Base-by-base conservation (phyloP, 2,888 invertebrate genomes). In the Augochlorella aurata region DNA sequence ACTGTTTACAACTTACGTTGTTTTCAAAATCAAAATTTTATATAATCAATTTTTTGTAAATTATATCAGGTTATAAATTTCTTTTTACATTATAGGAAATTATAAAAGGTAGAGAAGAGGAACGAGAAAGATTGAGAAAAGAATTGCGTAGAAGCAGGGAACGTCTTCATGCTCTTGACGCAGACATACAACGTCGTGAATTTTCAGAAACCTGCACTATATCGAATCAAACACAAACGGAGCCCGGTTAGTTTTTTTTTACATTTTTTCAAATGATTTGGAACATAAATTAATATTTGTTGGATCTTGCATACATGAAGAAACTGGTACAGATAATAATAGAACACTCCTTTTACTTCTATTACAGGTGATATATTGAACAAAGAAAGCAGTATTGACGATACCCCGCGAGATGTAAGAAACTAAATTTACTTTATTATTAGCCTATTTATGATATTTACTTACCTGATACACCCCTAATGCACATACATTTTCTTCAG, bases 61-160 rank as follows among this genome's bases (percentile, higher is more conserved):
- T 24, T 24, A 7, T 29, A 8, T 29, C 16, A 61, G 5, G n/a
- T 65, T 44, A 16, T 52, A 71, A 5, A 29, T 76, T 49, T 54
- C 18, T 77, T 79, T 82, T n/a, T 65, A 79, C 71, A 84, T 87
- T 93, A 9, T 90, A 97, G 97, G 96, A 96, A 93, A 95, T 96
- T 90, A 95, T 97, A 81, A 96, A 96, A 93, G 96, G 96, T 90
- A 95, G 96, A 88, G 97, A 97, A 92, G 96, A 96, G 90, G 97
- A 97, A 92, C 94, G 96, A 78, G 96, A 96, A 90, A 95, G 95
- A 89, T 94, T 97, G 90, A 95, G 97, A 58, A 95, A 95, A 87
- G 97, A 97, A 92, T 94, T 97, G 90, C 95, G 96, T 90, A 95
- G 95, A 91, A 95, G 96, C 84, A 95, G 96, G 88, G 97, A 97